Percentiles rank a stretch among this genome's conserved stretches.
Conservation (phyloP, 2,888 invertebrate species). For the Polydrusus tereticollis region DNA sequence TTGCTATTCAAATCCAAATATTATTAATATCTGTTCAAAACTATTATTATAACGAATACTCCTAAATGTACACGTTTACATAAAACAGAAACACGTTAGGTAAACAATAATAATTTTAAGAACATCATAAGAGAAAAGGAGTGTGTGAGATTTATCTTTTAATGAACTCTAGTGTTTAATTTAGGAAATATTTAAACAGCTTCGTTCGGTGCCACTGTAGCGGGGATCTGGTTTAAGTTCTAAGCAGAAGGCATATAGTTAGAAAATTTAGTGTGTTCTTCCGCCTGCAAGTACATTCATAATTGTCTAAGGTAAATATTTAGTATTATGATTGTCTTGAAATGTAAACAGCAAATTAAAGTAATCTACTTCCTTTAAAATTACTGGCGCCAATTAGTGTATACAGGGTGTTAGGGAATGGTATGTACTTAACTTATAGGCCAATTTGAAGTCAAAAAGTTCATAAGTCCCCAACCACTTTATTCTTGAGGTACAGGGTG, state of each 20-base stretch:
- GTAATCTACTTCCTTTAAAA: conserved; percentile 21
- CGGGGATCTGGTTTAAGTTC: conserved; percentile 36
- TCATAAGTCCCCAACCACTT: too few relatives aligned
- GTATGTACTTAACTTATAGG: too few relatives aligned
- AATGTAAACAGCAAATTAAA: conserved; percentile 36
- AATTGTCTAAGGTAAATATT: conserved; percentile 56
- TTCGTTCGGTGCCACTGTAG: conserved; percentile 43
- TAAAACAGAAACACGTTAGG: conserved; percentile 40
- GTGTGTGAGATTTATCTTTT: conserved; percentile 23
- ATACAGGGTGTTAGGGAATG: not conserved
- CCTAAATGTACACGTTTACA: conserved; percentile 25
- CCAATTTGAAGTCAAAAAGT: too few relatives aligned
- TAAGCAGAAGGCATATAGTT: conserved; percentile 18
- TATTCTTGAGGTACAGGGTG: too few relatives aligned
- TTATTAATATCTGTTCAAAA: conserved; percentile 21
- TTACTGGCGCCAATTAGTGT: conserved; percentile 20
- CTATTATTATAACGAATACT: conserved; percentile 23
- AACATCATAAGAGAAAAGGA: conserved; percentile 31
- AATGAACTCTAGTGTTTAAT: conserved; percentile 43
- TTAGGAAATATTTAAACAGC: conserved; percentile 48
- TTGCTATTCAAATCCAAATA: conserved; percentile 12
- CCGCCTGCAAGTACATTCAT: conserved; percentile 52
- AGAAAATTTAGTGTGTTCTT: conserved; percentile 55
- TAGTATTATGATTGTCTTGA: conserved; percentile 54
- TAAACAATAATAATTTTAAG: conserved; percentile 43